Evolutionary conservation across 2,888 invertebrate genomes (phyloP).

Genomic region (Morpho achilles): DNA sequence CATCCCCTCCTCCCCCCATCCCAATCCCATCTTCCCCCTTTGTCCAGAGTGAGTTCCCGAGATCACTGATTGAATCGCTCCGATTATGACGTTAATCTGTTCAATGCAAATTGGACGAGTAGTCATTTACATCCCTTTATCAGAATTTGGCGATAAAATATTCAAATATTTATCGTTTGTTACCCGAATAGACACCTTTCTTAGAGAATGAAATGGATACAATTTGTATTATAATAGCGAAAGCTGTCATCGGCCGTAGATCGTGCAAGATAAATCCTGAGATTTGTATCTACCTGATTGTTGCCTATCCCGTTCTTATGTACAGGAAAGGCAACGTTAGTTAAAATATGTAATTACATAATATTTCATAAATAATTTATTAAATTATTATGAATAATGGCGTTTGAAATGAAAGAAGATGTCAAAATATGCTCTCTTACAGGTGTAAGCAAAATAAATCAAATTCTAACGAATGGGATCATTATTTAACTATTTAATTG

Average conservation of each 20-base stretch:
- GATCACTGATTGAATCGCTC: slow-evolving; percentile 75
- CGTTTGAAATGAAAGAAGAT: too few species aligned
- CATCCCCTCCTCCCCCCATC: slow-evolving; percentile 30
- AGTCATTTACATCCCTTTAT: slow-evolving; percentile 76
- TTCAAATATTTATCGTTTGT: slow-evolving; percentile 69
- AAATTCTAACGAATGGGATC: too few species aligned
- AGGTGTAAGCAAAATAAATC: too few species aligned
- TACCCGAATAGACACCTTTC: slow-evolving; percentile 38
- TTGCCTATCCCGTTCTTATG: background rate
- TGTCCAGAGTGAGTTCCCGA: slow-evolving; percentile 57
- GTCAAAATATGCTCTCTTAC: too few species aligned
- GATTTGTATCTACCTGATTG: background rate
- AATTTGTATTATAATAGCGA: slow-evolving; percentile 21
- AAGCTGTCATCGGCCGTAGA: slow-evolving; percentile 2
- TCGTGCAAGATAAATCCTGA: background rate
- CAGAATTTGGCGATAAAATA: slow-evolving; percentile 68
- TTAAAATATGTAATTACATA: too few species aligned
- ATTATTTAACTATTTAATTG: too few species aligned
- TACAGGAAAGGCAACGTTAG: too few species aligned
- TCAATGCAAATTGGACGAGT: slow-evolving; percentile 77
- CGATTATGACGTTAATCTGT: slow-evolving; percentile 79
- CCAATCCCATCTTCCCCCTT: slow-evolving; percentile 28
- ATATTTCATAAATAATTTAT: too few species aligned
- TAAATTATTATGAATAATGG: too few species aligned
- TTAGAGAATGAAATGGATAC: slow-evolving; percentile 20